Base-by-base conservation (phyloP, 2,888 invertebrate species). In the Parasteatoda lunata region DNA sequence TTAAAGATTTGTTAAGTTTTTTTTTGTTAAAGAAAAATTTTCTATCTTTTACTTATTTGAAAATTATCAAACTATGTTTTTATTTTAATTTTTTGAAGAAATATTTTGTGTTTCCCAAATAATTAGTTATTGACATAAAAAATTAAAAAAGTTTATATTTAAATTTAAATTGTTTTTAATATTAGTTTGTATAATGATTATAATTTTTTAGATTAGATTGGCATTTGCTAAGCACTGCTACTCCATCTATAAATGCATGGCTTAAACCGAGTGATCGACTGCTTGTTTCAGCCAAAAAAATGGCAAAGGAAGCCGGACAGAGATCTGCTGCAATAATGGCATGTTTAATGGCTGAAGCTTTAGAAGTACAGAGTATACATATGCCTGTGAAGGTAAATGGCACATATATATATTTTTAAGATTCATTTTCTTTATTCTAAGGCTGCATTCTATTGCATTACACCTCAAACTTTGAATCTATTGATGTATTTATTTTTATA, bases 181-280 rank as follows among this genome's bases (percentile, higher is more conserved):
- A 30, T 30, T 2, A 30, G 30, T 30, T 30, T 30, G 30, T 30
- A 30, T 30, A 30, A 30, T 30, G 30, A 30, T 30, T 30, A 30
- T 30, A 30, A 30, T 30, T 30, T 13, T 59, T 7, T 91, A 95
- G 97, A 90, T 93, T 97, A 90, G 98, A 98, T 92, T 98, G 98
- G 98, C 98, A 98, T 93, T 93, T 98, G 81, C 92, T 98, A 78
- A 98, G 97, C 91, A 98, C 98, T 3, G 97, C 97, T 6, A 97
- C 98, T 0, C 98, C 98, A 0, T 97, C 98, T 0, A 98, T 98
- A 90, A 97, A 97, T 91, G 98, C 98, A 1, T 98, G 98, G 98
- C 95, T 98, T 95, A 98, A 97, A 93, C 98, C 98, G 0, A 95
- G 96, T 92, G 97, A 98, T 93, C 94, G 97, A 30, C 94, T 98